phyloP scores from a whole-genome alignment of 2,113 vertebrate species.

The Mormyrus lacerda region DNA sequence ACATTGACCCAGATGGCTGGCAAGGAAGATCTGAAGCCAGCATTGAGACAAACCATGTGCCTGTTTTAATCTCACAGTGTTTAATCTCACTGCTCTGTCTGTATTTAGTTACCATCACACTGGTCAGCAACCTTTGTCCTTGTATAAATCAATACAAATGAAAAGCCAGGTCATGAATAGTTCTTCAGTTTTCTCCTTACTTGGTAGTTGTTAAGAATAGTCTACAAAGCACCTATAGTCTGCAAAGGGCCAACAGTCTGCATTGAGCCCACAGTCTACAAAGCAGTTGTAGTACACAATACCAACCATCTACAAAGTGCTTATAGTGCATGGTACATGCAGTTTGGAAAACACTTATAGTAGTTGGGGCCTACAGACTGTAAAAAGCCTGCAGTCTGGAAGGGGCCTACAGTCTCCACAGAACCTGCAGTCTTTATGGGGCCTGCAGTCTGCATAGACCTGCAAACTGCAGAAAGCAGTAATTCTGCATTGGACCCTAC shows the following conservation, averaged over 20 bases:
- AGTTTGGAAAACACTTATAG: background rate
- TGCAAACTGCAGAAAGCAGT: background rate
- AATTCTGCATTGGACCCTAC: background rate
- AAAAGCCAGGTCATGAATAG: background rate
- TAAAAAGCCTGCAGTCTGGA: background rate
- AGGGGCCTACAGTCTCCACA: background rate
- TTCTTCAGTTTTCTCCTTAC: background rate
- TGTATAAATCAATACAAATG: background rate
- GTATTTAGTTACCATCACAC: background rate
- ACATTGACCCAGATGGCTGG: background rate
- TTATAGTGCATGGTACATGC: background rate
- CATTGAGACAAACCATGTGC: background rate
- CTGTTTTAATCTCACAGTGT: background rate
- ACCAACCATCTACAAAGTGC: background rate
- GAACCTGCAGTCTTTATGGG: background rate
- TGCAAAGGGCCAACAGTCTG: background rate
- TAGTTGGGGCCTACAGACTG: background rate
- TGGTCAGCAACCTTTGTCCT: background rate
- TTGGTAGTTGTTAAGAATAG: background rate
- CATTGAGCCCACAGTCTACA: background rate
- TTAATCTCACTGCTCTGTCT: background rate
- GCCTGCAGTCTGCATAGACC: background rate
- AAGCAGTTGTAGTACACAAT: background rate
- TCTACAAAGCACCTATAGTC: background rate
- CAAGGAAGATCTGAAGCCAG: background rate